Conservation (phyloP, 2,113 vertebrate genomes). For the Hyaena hyaena region DNA sequence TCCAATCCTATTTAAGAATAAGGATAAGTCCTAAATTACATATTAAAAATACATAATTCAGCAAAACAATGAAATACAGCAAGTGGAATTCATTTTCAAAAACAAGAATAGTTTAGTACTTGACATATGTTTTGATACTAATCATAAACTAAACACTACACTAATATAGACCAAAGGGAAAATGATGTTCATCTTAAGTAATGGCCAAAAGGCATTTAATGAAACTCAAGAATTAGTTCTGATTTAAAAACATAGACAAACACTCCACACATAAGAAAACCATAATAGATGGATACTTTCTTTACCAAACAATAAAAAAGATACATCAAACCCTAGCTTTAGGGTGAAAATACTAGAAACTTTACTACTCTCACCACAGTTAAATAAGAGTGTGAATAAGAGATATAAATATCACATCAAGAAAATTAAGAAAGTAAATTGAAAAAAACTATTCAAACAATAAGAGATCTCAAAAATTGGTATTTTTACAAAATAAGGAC, state of each 20-base stretch:
- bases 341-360: not conserved
- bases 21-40: constrained; percentile 19
- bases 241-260: not conserved
- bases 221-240: not conserved
- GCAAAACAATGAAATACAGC: not conserved
- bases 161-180: not conserved
- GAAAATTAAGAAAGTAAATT: not conserved
- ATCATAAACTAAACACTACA: no score
- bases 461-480: not conserved
- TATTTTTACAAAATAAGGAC: not conserved
- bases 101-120: not conserved
- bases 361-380: not conserved
- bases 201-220: not conserved
- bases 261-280: not conserved
- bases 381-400: not conserved
- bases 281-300: not conserved
- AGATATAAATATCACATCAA: not conserved
- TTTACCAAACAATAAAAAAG: not conserved
- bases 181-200: not conserved
- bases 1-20: not conserved
- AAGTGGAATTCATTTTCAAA: not conserved
- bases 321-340: not conserved
- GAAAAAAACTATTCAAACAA: not conserved
- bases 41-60: constrained; percentile 21
- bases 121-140: not conserved